Percentiles rank a stretch among this genome's conserved stretches.
These are phyloP conservation scores for Lasioglossum marginatum DNA, from an alignment of 2,888 invertebrate species.

Conservation along the genomic window DNA sequence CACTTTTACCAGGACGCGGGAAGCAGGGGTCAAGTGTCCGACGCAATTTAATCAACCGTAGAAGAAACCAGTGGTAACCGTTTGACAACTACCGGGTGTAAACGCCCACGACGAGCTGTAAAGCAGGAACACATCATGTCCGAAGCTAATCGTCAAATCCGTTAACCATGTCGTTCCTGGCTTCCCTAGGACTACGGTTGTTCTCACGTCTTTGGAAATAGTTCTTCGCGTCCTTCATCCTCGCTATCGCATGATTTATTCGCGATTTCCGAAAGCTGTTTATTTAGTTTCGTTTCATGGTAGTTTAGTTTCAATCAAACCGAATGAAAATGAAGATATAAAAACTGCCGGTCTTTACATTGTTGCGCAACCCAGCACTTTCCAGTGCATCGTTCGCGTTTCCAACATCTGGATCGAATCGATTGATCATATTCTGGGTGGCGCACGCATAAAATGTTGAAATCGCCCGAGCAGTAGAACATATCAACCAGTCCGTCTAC, in stretches of 20 bases:
- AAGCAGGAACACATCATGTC: conserved; percentile 59
- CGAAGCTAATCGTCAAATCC: conserved; percentile 69
- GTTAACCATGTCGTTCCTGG: conserved; percentile 62
- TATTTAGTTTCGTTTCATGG: background rate
- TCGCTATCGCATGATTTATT: background rate
- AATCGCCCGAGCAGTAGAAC: conserved; percentile 36
- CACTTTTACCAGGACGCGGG: conserved; percentile 13
- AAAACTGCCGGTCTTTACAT: too few relatives aligned
- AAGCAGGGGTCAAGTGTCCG: conserved; percentile 51
- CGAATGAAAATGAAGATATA: too few relatives aligned
- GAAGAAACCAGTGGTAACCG: conserved; percentile 53
- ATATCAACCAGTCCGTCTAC: conserved; percentile 50
- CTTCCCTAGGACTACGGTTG: conserved; percentile 15
- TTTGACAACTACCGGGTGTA: conserved; percentile 66
- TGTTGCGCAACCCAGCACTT: background rate
- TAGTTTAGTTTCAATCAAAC: too few relatives aligned
- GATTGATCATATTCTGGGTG: conserved; percentile 34
- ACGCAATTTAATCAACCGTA: conserved; percentile 59
- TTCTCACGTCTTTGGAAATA: conserved; percentile 5
- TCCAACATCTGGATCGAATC: conserved; percentile 13
- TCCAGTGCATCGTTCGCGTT: background rate
- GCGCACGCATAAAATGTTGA: conserved; percentile 27
- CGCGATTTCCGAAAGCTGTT: background rate
- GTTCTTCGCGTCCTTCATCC: background rate
- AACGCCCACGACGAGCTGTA: conserved; percentile 69